Conservation (phyloP, 2,888 invertebrate species). For the Orthosia incerta region DNA sequence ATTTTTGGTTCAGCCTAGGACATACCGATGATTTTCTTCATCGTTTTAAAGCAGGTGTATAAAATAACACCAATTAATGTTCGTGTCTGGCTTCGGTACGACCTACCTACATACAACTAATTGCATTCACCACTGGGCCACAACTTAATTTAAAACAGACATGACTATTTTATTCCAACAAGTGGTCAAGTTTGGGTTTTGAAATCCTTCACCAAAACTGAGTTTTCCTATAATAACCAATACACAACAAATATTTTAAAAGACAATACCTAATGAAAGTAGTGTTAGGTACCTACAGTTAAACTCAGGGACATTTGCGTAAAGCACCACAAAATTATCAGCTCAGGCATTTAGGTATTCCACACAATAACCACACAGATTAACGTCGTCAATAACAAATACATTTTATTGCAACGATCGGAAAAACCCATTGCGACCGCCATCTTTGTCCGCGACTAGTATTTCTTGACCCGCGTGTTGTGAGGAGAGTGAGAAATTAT, state of each 20-base stretch:
- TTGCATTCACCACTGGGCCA: not conserved
- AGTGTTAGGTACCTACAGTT: not conserved
- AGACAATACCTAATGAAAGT: not conserved
- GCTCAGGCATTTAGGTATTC: conserved; percentile 54
- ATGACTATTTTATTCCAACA: not conserved
- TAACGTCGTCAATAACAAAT: conserved; percentile 66
- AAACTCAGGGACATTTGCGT: not conserved
- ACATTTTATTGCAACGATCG: conserved; percentile 62
- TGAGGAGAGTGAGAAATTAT: conserved; percentile 5
- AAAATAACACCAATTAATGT: too few relatives aligned
- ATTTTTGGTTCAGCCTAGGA: too few relatives aligned
- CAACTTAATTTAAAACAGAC: too few relatives aligned
- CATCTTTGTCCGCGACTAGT: conserved; percentile 48
- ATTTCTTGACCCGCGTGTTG: conserved; percentile 37
- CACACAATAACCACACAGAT: conserved; percentile 55
- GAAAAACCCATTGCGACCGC: conserved; percentile 66
- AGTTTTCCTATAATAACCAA: not conserved
- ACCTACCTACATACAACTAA: too few relatives aligned
- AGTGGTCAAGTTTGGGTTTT: not conserved
- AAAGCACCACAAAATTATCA: conserved; percentile 30
- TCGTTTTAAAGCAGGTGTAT: too few relatives aligned
- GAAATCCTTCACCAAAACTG: not conserved
- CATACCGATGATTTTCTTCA: too few relatives aligned
- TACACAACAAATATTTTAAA: not conserved
- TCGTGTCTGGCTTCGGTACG: too few relatives aligned